A percentile compares a stretch with the other conserved stretches of the same genome.
Conservation (phyloP, 2,888 invertebrate species). For the Seira musarum region DNA sequence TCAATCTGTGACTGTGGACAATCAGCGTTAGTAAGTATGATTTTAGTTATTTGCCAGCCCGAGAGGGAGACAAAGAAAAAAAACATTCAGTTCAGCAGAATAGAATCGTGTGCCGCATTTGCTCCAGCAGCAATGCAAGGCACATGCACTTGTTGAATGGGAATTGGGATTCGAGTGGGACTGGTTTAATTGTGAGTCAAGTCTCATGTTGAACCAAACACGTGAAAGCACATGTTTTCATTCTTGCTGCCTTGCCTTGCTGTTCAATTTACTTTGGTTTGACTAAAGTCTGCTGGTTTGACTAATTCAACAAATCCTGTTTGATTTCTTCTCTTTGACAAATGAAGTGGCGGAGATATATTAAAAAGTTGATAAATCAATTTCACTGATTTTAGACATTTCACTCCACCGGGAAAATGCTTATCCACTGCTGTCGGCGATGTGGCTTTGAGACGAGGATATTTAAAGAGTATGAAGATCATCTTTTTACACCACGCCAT, state of each 20-base stretch:
- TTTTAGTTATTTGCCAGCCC: too few relatives aligned
- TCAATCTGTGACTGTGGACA: too few relatives aligned
- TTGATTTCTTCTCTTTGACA: background rate
- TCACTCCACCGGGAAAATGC: slow-evolving; percentile 28
- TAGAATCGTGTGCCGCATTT: too few relatives aligned
- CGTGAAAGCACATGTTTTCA: slow-evolving; percentile 20
- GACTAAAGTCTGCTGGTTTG: too few relatives aligned
- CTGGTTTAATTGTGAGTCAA: too few relatives aligned
- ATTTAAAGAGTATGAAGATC: slow-evolving; percentile 14
- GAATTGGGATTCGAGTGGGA: too few relatives aligned
- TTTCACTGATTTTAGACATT: background rate
- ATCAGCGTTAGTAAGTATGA: too few relatives aligned
- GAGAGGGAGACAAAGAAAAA: too few relatives aligned
- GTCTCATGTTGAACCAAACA: background rate
- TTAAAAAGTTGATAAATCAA: background rate
- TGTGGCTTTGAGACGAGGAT: slow-evolving; percentile 16
- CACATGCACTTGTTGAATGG: too few relatives aligned
- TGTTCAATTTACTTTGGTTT: too few relatives aligned
- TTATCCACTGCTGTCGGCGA: slow-evolving; percentile 23
- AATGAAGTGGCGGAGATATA: background rate
- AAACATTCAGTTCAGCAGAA: too few relatives aligned
- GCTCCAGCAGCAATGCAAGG: too few relatives aligned
- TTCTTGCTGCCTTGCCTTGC: background rate
- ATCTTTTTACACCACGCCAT: slow-evolving; percentile 20
- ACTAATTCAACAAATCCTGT: background rate